Evolutionary conservation across 2,113 vertebrate species (phyloP), one percentile per base, ranked within the genome.

Genomic region (Melanerpes aurifrons): DNA sequence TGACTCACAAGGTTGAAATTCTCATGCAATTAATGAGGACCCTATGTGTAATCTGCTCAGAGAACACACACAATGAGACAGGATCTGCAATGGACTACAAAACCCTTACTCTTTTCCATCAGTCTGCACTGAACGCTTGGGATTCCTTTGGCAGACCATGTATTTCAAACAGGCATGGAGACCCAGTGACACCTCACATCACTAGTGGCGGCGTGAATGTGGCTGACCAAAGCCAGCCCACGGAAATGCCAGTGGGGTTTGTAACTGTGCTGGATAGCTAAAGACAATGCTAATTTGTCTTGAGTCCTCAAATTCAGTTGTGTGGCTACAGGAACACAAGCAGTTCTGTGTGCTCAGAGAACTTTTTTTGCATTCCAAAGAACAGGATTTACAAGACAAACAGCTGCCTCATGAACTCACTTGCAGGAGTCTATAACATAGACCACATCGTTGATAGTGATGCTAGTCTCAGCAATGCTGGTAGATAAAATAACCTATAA

Each of bases 381-480:
- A 64, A 48, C 2, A 71, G 24, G 83, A 59, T 73, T 48, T 84
- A 31, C 22, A 67, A 92, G 77, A 85, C 64, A 91, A 89, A 86
- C 82, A 87, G 61, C 35, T 94, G 48, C 48, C 91, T 93, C 59
- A 89, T 58, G 64, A 83, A 98, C 98, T 98, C 97, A 99, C 99
- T 99, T 99, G 99, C 99, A 99, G n/a, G 98, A 99, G 96, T 99
- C 99, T 72, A 99, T 98, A 93, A 99, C 99, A 50, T 99, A 99
- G 89, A 99, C 99, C 25, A 99, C 99, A 6, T 99, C 99, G 26
- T 99, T 99, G 98, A 99, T 99, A 88, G 99, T 99, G 95, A 99
- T 99, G 92, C 99, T 99, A 9, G 99, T 99, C 96, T 99, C 99
- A 0, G 99, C 99, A 92, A 99, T 99, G 96, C 99, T 99, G 82